These are phyloP conservation scores for Agraylea sexmaculata DNA, from an alignment of 1,140 invertebrate genomes.

Conservation along the genomic window DNA sequence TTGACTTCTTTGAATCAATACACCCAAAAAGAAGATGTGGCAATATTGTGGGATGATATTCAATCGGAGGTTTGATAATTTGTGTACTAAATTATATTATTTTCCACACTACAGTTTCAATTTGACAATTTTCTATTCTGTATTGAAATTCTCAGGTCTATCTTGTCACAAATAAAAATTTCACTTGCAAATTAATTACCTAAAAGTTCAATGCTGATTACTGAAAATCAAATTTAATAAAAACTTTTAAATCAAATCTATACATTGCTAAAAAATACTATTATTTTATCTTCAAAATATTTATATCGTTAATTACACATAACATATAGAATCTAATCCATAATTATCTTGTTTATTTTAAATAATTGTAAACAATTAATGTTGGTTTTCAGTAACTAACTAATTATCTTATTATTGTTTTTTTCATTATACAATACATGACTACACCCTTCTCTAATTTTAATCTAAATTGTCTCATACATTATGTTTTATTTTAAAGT, in stretches of 20 bases:
- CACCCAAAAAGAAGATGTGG: conserved; percentile 36
- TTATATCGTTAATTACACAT: too few relatives aligned
- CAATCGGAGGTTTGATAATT: conserved; percentile 50
- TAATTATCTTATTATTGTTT: neutral
- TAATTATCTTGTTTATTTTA: too few relatives aligned
- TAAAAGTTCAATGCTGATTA: too few relatives aligned
- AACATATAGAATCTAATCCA: too few relatives aligned
- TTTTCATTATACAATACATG: conserved; percentile 2
- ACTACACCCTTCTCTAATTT: conserved; percentile 20
- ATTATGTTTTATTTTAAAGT: conserved; percentile 34
- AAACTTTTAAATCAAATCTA: too few relatives aligned
- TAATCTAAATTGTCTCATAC: neutral
- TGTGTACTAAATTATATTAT: too few relatives aligned
- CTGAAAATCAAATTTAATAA: too few relatives aligned
- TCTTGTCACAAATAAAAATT: conserved; percentile 12
- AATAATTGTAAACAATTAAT: conserved; percentile 1
- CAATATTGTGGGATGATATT: conserved; percentile 50
- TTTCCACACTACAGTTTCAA: too few relatives aligned
- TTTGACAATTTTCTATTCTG: conserved; percentile 10
- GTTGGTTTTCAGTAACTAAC: neutral
- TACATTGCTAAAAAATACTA: too few relatives aligned
- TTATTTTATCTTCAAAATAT: too few relatives aligned
- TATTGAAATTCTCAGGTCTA: neutral
- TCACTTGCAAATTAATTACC: conserved; percentile 8
- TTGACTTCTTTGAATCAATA: conserved; percentile 45